Base-by-base conservation (phyloP, 2,888 invertebrate species). In the Drosophila neutralis region DNA sequence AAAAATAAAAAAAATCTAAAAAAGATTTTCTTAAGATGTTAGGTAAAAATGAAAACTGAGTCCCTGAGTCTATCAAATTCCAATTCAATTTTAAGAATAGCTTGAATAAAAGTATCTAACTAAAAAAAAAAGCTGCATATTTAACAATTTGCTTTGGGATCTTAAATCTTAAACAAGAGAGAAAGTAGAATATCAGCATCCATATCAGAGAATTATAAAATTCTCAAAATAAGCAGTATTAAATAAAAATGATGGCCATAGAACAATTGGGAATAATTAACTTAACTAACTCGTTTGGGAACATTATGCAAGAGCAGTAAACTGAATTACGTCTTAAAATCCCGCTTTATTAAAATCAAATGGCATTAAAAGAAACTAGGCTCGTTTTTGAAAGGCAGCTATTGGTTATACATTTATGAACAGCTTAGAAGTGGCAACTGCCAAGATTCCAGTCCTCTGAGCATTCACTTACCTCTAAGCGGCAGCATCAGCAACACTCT, bases 401-500 rank as follows among this genome's bases (percentile, higher is more conserved):
- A 51, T 63, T 69, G 70, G 65, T 8, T 15, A 15, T 1, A 24
- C 61, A 69, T 56, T 64, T 62, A 72, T 40, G 53, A n/a, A 29
- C 35, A 52, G 24, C 38, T 54, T 52, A 69, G 72, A 79, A 70
- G 60, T 35, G 21, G 62, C 51, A 57, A 40, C 54, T 57, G 61
- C 21, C 52, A 42, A 75, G 67, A 72, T 65, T 67, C 56, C 64
- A 54, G 63, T 42, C 53, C 48, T 54, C 48, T 29, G 38, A 72
- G 31, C 69, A 80, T 74, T 86, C 76, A 89, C 90, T 89, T 78
- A 89, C 89, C 88, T 90, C 79, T 81, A 69, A 83, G 77, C 82
- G 89, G 87, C 87, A 84, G 76, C 84, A 84, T 82, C 85, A 73
- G 64, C 85, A 79, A 56, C 61, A 63, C 64, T 65, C 73, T 83